These are phyloP conservation scores for Lithobates sylvaticus DNA, from an alignment of 2,797 vertebrate species.

Conservation along the genomic window DNA sequence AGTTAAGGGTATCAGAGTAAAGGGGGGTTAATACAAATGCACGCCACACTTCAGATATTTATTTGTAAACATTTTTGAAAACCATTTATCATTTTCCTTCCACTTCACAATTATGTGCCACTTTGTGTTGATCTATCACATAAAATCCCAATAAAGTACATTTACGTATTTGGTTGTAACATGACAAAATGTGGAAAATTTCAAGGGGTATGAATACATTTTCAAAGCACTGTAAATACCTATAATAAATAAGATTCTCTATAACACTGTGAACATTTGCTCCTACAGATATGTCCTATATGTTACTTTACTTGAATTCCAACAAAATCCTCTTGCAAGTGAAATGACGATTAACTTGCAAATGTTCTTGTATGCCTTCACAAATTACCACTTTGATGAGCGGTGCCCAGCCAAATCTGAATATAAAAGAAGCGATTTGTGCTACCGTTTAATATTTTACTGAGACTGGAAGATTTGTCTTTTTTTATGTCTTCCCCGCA, in stretches of 20 bases:
- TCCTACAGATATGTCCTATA: background rate
- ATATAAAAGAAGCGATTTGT: constrained; percentile 32
- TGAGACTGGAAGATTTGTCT: background rate
- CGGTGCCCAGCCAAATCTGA: constrained; percentile 6
- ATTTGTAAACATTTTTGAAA: too few species aligned
- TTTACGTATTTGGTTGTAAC: too few species aligned
- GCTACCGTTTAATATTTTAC: constrained; percentile 27
- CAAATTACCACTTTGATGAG: constrained; percentile 23
- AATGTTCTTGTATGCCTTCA: background rate
- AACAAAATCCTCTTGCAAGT: background rate
- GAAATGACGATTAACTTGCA: constrained; percentile 28
- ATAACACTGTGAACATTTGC: background rate
- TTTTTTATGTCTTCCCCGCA: background rate
- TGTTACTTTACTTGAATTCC: background rate
- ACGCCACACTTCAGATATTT: too few species aligned
- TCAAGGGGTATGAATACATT: too few species aligned
- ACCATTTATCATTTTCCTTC: too few species aligned
- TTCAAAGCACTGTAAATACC: too few species aligned
- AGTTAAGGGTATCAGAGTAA: too few species aligned
- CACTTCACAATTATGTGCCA: too few species aligned
- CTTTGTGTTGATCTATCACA: too few species aligned
- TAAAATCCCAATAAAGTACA: too few species aligned
- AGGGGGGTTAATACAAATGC: too few species aligned
- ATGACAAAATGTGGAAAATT: too few species aligned
- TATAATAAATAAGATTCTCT: background rate